phyloP scores from a whole-genome alignment of 2,797 vertebrate species.

The Acrossocheilus fasciatus region DNA sequence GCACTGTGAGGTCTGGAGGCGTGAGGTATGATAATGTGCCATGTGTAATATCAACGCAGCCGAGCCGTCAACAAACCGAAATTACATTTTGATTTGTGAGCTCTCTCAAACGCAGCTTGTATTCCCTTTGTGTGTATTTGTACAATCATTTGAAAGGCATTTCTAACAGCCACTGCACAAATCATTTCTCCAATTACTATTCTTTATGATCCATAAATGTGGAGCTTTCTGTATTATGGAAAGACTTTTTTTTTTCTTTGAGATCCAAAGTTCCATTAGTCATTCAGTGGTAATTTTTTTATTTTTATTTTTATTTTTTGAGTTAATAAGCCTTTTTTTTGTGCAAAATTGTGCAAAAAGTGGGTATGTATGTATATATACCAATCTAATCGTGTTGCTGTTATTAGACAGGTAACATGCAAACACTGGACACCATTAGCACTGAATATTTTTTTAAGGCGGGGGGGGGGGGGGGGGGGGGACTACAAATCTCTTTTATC shows the following conservation, averaged over 20 bases:
- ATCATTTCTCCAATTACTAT: slow-evolving; percentile 64
- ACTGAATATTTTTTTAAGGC: background rate
- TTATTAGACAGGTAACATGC: background rate
- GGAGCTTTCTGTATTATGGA: slow-evolving; percentile 22
- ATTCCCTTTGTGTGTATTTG: slow-evolving; percentile 78
- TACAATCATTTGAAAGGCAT: slow-evolving; percentile 60
- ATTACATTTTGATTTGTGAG: slow-evolving; percentile 91
- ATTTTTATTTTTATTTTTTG: background rate
- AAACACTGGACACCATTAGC: slow-evolving; percentile 18
- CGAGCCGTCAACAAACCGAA: slow-evolving; percentile 84
- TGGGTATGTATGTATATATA: background rate
- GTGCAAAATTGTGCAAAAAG: background rate
- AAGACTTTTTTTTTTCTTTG: slow-evolving; percentile 17
- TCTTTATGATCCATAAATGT: slow-evolving; percentile 67
- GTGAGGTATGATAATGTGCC: slow-evolving; percentile 74
- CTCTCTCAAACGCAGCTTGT: slow-evolving; percentile 77
- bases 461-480: too few relatives aligned
- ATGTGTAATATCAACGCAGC: slow-evolving; percentile 80
- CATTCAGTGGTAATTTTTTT: slow-evolving; percentile 27
- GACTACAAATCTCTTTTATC: slow-evolving; percentile 45
- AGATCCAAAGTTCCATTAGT: slow-evolving; percentile 49
- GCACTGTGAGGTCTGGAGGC: slow-evolving; percentile 58
- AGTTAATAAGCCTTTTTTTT: background rate
- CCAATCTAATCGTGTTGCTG: background rate
- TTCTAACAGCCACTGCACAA: slow-evolving; percentile 63